These are phyloP conservation scores for Erebia ligea DNA, from an alignment of 2,888 invertebrate species.

Conservation along the genomic window DNA sequence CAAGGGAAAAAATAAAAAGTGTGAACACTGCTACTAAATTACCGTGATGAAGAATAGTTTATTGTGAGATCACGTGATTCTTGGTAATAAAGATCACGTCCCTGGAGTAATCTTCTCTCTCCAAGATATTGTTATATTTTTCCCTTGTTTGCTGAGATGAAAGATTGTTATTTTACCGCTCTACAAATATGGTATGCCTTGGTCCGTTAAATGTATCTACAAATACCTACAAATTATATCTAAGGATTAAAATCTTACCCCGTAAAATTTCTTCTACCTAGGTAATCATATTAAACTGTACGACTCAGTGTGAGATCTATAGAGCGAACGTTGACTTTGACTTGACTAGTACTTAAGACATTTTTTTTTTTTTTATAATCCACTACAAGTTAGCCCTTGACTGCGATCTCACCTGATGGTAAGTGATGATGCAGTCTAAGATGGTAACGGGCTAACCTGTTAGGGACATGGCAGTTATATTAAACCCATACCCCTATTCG, in stretches of 20 bases:
- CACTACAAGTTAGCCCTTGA: too few species aligned
- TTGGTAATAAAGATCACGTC: constrained; percentile 67
- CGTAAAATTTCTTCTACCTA: neutral
- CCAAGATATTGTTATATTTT: constrained; percentile 72
- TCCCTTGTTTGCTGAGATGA: constrained; percentile 63
- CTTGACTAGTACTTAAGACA: too few species aligned
- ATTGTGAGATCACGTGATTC: constrained; percentile 80
- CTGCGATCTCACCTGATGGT: too few species aligned
- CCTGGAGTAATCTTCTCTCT: constrained; percentile 58
- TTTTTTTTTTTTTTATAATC: too few species aligned
- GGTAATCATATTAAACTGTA: too few species aligned
- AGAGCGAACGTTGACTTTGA: too few species aligned
- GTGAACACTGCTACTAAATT: constrained; percentile 72
- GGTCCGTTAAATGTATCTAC: neutral
- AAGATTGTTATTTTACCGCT: constrained; percentile 58
- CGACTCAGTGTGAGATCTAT: too few species aligned
- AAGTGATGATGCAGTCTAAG: too few species aligned
- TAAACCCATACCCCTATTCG: too few species aligned
- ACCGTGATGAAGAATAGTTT: constrained; percentile 77
- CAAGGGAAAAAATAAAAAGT: constrained; percentile 65
- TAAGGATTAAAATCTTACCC: neutral
- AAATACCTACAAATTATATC: constrained; percentile 5
- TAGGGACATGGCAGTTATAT: too few species aligned
- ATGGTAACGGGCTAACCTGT: too few species aligned
- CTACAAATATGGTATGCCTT: constrained; percentile 29